These are phyloP conservation scores for Cyphomyrus plagiostoma DNA, from an alignment of 2,113 vertebrate species.

Conservation along the genomic window DNA sequence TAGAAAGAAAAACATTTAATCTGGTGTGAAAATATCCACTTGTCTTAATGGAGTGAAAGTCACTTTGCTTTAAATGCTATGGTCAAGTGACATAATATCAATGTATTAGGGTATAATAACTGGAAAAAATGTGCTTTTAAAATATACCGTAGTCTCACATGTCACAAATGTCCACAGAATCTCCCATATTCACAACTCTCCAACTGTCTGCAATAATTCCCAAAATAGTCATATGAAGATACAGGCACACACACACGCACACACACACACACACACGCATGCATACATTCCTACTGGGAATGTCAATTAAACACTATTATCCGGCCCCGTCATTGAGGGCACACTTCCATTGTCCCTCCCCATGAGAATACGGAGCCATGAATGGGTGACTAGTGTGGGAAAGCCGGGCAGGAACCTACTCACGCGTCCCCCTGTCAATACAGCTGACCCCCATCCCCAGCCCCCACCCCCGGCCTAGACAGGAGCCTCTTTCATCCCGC, in stretches of 20 bases:
- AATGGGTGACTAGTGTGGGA: conserved; percentile 56
- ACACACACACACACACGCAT: conserved; percentile 6
- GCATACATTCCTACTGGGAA: conserved; percentile 14
- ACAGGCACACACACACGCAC: neutral
- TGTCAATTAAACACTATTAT: no score
- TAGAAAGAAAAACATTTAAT: conserved; percentile 17
- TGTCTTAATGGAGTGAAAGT: neutral
- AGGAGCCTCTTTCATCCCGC: conserved; percentile 1
- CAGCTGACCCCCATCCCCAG: neutral
- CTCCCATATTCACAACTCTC: neutral
- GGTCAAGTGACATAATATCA: neutral
- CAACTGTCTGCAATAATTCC: neutral
- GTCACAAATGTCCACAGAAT: neutral
- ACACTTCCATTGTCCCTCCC: conserved; percentile 53
- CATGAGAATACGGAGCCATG: conserved; percentile 43
- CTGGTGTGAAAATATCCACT: conserved; percentile 34
- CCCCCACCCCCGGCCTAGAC: conserved; percentile 10
- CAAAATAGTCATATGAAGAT: neutral
- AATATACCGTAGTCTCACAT: neutral
- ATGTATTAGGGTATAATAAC: neutral
- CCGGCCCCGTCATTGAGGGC: conserved; percentile 35
- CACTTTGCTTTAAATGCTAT: neutral
- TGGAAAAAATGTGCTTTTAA: neutral
- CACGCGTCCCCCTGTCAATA: conserved; percentile 53
- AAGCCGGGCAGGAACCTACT: conserved; percentile 46